Evolutionary conservation across 2,888 invertebrate genomes (phyloP).

Genomic region (Drosophila kokeensis): DNA sequence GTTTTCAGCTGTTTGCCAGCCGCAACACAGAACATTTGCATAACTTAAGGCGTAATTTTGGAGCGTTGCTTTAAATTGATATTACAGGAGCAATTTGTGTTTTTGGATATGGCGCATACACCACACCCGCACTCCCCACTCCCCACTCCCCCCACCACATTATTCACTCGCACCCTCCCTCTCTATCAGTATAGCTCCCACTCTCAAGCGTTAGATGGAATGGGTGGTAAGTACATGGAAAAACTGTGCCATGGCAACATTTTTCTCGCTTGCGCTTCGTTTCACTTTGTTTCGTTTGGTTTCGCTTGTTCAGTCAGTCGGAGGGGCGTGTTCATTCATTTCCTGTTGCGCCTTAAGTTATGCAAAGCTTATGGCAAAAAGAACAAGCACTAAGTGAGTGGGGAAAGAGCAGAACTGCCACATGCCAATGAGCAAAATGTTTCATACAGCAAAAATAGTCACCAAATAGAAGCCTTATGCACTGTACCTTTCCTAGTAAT

Average conservation of each 20-base stretch:
- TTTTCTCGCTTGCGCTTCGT: slow-evolving; percentile 47
- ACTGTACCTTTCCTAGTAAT: background rate
- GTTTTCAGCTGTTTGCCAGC: slow-evolving; percentile 25
- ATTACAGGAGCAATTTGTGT: slow-evolving; percentile 72
- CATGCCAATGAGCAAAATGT: slow-evolving; percentile 40
- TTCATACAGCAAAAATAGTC: slow-evolving; percentile 15
- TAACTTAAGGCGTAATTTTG: slow-evolving; percentile 74
- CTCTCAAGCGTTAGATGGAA: slow-evolving; percentile 14
- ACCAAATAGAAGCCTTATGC: slow-evolving; percentile 23
- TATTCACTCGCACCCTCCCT: background rate
- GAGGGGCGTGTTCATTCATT: slow-evolving; percentile 67
- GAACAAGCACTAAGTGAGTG: slow-evolving; percentile 53
- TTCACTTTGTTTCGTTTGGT: slow-evolving; percentile 30
- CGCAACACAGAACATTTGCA: slow-evolving; percentile 66
- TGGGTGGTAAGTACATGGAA: slow-evolving; percentile 61
- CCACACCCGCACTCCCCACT: background rate
- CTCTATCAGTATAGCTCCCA: background rate
- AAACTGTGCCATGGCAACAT: slow-evolving; percentile 70
- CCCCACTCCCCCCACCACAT: background rate
- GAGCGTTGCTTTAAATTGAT: slow-evolving; percentile 72
- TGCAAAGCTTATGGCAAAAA: slow-evolving; percentile 72
- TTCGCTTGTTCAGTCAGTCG: slow-evolving; percentile 49
- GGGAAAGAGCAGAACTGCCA: slow-evolving; percentile 6
- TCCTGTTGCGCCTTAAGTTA: slow-evolving; percentile 75
- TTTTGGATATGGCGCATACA: slow-evolving; percentile 32